These are phyloP conservation scores for Phymatocera aterrima DNA, from an alignment of 2,888 invertebrate species.

Conservation along the genomic window DNA sequence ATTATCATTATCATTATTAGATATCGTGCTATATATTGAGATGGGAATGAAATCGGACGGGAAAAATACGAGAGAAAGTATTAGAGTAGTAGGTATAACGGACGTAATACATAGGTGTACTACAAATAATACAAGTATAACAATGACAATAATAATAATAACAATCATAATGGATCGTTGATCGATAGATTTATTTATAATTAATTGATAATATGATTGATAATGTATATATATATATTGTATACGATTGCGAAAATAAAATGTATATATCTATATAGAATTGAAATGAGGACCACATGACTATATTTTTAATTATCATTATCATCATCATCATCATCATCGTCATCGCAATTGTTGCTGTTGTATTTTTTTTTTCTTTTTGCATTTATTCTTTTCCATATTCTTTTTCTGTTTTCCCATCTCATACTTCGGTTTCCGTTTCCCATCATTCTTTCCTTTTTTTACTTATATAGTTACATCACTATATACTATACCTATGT, in stretches of 20 bases:
- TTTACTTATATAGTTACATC: no score
- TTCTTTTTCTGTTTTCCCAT: no score
- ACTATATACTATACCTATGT: no score
- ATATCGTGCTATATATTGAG: slow-evolving; percentile 57
- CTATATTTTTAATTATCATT: not conserved
- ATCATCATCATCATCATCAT: no score
- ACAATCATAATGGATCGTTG: not conserved
- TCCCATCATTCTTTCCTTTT: no score
- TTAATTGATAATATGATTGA: not conserved
- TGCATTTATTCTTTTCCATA: no score
- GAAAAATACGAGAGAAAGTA: slow-evolving; percentile 70
- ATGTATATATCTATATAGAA: not conserved
- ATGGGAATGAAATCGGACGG: slow-evolving; percentile 68
- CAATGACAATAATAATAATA: no score
- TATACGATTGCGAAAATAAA: not conserved
- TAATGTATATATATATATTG: not conserved
- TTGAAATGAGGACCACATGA: not conserved
- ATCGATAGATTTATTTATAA: no score
- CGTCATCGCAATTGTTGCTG: no score
- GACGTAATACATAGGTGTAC: not conserved
- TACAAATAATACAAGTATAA: no score
- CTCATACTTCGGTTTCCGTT: no score
- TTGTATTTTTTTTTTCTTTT: no score
- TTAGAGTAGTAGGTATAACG: not conserved
- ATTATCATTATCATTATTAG: not conserved